phyloP scores from a whole-genome alignment of 1,140 invertebrate genomes.

The Trissolcus basalis region DNA sequence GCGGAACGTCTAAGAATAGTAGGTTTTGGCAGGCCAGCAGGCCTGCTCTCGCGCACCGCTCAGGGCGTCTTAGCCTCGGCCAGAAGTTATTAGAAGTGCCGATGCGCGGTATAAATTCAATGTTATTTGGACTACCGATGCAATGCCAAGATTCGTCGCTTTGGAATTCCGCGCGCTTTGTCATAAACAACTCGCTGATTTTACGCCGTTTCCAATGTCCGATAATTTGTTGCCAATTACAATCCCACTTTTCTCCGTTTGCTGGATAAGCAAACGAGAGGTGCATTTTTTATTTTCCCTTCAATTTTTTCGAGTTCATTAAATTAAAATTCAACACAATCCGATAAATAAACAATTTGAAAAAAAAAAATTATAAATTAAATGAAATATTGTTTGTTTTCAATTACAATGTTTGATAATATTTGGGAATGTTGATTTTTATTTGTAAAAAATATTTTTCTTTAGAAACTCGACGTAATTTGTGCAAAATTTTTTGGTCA shows the following conservation, averaged over 20 bases:
- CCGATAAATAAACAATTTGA: no score
- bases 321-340: no score
- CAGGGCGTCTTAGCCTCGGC: conserved; percentile 38
- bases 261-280: no score
- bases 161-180: conserved; percentile 38
- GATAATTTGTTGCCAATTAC: conserved; percentile 15
- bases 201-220: conserved; percentile 20
- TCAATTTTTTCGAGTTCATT: no score
- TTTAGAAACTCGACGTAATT: no score
- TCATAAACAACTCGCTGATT: conserved; percentile 40
- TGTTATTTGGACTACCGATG: conserved; percentile 53
- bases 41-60: conserved; percentile 61
- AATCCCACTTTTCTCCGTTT: no score
- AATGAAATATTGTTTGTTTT: no score
- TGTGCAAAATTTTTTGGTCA: background rate
- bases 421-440: no score
- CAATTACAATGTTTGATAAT: no score
- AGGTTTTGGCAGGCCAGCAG: conserved; percentile 62
- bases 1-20: conserved; percentile 73
- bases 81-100: conserved; percentile 60
- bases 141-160: conserved; percentile 48
- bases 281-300: no score
- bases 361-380: no score
- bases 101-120: conserved; percentile 63
- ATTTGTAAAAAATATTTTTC: no score